Percentiles rank a stretch among this genome's conserved stretches.
These are phyloP conservation scores for Rhabdornis inornatus DNA, from an alignment of 2,113 vertebrate species.

Conservation along the genomic window DNA sequence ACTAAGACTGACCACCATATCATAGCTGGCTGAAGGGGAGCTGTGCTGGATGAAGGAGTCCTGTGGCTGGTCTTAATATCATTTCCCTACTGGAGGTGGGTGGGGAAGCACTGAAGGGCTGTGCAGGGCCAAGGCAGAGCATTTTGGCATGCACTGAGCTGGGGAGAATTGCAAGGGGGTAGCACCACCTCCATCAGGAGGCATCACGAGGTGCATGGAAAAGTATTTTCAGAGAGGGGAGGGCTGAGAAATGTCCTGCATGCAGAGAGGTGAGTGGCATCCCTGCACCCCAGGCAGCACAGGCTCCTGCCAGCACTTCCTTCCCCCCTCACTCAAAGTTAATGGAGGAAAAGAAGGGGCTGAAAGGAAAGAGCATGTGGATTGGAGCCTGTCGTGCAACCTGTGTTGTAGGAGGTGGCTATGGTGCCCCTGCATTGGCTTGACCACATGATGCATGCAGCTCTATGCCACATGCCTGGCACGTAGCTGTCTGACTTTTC, in stretches of 20 bases:
- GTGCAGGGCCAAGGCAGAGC: rapidly evolving
- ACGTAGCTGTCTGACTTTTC: background rate
- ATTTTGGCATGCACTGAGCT: rapidly evolving
- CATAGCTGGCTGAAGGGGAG: background rate
- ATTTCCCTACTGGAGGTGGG: background rate
- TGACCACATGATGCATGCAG: background rate
- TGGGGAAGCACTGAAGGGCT: background rate
- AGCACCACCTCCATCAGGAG: background rate
- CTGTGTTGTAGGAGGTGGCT: background rate
- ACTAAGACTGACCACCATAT: background rate
- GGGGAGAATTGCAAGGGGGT: background rate
- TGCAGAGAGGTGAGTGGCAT: rapidly evolving
- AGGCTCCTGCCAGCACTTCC: rapidly evolving
- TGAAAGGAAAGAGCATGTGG: background rate
- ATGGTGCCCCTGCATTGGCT: background rate
- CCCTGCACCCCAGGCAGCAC: rapidly evolving
- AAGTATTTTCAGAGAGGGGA: background rate
- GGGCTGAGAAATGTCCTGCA: background rate
- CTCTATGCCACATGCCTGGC: background rate
- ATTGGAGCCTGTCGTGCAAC: background rate
- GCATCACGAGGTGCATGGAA: rapidly evolving
- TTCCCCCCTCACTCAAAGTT: background rate
- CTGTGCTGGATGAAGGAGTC: background rate
- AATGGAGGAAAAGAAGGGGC: background rate
- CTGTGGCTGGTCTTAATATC: background rate